These are phyloP conservation scores for Ophraella communa DNA, from an alignment of 2,888 invertebrate species.

Conservation along the genomic window DNA sequence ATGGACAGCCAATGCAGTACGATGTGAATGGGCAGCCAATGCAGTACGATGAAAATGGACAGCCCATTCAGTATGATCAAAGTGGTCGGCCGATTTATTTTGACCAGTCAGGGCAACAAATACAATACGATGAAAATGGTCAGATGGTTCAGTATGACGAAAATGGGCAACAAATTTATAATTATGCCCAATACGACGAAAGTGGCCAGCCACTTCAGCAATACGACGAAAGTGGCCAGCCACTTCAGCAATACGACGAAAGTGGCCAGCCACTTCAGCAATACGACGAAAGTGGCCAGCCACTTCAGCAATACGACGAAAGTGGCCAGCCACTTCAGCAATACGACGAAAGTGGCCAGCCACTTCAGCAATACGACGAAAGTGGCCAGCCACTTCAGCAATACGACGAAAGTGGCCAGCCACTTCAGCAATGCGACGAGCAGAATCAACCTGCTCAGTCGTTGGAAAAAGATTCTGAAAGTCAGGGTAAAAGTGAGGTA, in stretches of 20 bases:
- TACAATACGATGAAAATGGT: constrained; percentile 37
- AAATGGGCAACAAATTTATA: constrained; percentile 38
- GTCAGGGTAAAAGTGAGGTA: background rate
- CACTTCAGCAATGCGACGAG: constrained; percentile 42
- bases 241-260: constrained; percentile 37
- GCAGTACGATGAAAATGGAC: constrained; percentile 30
- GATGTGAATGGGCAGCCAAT: constrained; percentile 39
- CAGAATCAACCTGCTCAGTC: constrained; percentile 41
- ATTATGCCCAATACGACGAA: constrained; percentile 39
- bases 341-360: constrained; percentile 45
- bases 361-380: no score
- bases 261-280: constrained; percentile 35
- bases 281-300: constrained; percentile 32
- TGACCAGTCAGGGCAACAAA: constrained; percentile 41
- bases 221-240: constrained; percentile 40
- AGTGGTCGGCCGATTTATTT: constrained; percentile 35
- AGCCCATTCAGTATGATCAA: constrained; percentile 36
- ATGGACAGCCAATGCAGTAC: constrained; percentile 35
- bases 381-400: constrained; percentile 34
- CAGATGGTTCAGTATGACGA: constrained; percentile 36
- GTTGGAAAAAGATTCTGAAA: background rate
- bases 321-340: constrained; percentile 42
- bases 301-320: constrained; percentile 40
- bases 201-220: constrained; percentile 37
- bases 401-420: constrained; percentile 44